Evolutionary conservation across 2,113 vertebrate genomes (phyloP).

Genomic region (Heterotilapia buettikoferi): DNA sequence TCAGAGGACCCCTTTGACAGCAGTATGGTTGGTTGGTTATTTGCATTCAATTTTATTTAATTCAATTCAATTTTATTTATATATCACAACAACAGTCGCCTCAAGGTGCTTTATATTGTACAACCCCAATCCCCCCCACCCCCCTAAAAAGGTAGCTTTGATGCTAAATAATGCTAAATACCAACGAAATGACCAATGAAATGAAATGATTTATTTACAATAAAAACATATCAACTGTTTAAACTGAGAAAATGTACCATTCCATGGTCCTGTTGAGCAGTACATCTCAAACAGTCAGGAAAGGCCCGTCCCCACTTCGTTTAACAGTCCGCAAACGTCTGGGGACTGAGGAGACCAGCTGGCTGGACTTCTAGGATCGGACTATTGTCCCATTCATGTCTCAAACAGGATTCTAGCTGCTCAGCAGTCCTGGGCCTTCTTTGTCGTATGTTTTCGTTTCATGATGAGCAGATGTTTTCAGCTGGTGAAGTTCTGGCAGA

Average conservation of each 20-base stretch:
- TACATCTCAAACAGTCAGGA: neutral
- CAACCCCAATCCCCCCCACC: neutral
- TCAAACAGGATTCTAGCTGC: neutral
- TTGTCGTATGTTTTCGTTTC: neutral
- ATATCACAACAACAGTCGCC: neutral
- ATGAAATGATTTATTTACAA: neutral
- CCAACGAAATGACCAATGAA: neutral
- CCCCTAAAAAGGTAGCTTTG: neutral
- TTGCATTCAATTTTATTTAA: neutral
- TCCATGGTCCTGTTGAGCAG: neutral
- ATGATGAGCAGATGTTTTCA: neutral
- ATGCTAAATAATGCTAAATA: neutral
- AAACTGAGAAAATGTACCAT: neutral
- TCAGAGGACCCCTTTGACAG: neutral
- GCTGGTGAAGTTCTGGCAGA: neutral
- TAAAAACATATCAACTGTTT: neutral
- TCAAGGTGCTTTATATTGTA: neutral
- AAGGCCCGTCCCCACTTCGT: neutral
- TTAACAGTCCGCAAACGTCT: neutral
- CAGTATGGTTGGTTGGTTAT: neutral
- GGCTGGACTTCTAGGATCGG: neutral
- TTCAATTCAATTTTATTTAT: neutral
- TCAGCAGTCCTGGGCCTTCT: neutral
- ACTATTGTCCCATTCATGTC: neutral
- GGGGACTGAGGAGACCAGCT: neutral